Evolutionary conservation across 2,797 vertebrate genomes (phyloP).

Genomic region (Tachyglossus aculeatus): DNA sequence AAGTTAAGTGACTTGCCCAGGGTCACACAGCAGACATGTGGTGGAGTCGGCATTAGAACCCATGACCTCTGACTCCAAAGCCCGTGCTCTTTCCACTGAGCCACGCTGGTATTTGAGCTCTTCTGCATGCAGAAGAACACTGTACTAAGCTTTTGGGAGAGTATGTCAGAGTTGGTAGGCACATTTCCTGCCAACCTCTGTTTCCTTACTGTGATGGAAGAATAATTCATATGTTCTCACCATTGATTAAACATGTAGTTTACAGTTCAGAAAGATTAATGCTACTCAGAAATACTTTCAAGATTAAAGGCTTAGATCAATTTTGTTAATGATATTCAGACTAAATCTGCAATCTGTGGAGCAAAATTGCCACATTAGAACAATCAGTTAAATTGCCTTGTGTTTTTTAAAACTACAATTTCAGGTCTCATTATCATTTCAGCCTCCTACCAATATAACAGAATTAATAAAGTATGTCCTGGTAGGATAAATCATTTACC

Average conservation of each 20-base stretch:
- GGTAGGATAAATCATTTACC: slow-evolving; percentile 47
- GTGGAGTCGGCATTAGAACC: too few relatives aligned
- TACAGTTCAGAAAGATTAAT: slow-evolving; percentile 13
- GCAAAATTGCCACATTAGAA: slow-evolving; percentile 15
- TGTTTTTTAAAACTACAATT: slow-evolving; percentile 16
- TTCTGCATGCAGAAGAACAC: too few relatives aligned
- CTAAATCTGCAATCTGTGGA: background rate
- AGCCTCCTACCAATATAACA: too few relatives aligned
- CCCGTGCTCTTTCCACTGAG: too few relatives aligned
- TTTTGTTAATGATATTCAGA: slow-evolving; percentile 4
- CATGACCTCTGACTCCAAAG: too few relatives aligned
- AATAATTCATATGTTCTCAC: slow-evolving; percentile 11
- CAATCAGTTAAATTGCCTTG: slow-evolving; percentile 27
- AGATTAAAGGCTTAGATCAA: slow-evolving; percentile 23
- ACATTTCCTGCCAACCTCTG: too few relatives aligned
- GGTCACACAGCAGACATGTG: too few relatives aligned
- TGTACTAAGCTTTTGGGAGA: too few relatives aligned
- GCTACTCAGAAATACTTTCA: background rate
- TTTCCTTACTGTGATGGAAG: background rate
- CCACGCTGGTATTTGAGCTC: too few relatives aligned
- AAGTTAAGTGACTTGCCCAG: too few relatives aligned
- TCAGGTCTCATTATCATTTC: slow-evolving; percentile 32
- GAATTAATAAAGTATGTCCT: slow-evolving; percentile 42
- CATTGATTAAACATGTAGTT: slow-evolving; percentile 7
- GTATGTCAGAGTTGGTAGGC: too few relatives aligned